Evolutionary conservation across 1,140 invertebrate genomes (phyloP), one percentile per base, ranked within the genome.

Genomic region (Andrena cerasifolii): DNA sequence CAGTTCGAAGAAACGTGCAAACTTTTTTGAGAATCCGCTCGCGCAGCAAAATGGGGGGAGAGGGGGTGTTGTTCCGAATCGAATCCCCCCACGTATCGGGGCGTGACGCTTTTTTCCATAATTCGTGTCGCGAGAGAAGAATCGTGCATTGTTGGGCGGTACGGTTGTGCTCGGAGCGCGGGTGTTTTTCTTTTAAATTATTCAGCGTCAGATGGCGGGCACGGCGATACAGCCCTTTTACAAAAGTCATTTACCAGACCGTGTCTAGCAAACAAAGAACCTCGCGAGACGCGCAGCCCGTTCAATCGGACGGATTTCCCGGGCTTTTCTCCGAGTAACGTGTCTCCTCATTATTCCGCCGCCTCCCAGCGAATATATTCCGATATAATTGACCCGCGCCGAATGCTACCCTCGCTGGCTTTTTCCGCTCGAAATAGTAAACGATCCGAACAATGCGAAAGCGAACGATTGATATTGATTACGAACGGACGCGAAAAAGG

Each of bases 71-170:
- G n/a, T n/a, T n/a, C n/a, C n/a, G n/a, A 66, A 75, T 75, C 58
- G 58, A 73, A 73, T 63, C 43, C 3, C 7, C 31, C n/a, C n/a
- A 33, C 2, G 36, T 28, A 71, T 26, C 8, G 26, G 12, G n/a
- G 43, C 56, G 1, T 47, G 31, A 28, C 21, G 16, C 24, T 58
- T 59, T 73, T 54, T 31, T 73, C 56, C 70, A 72, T 73, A 73
- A 73, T 63, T 73, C 70, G 63, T 73, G 70, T 51, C 70, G 70
- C 58, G 28, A n/a, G 8, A 51, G 70, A 63, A 63, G 51, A 47
- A 73, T 62, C 45, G 61, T 47, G n/a, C n/a, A 71, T 71, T 59
- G 67, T 24, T 53, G 36, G 7, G 6, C 3, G 47, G 40, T 31
- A 59, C 6, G 58, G 45, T 43, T 21, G 70, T 51, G 26, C 31